Conservation (phyloP, 2,113 vertebrate genomes). For the Platycercus adscitus region DNA sequence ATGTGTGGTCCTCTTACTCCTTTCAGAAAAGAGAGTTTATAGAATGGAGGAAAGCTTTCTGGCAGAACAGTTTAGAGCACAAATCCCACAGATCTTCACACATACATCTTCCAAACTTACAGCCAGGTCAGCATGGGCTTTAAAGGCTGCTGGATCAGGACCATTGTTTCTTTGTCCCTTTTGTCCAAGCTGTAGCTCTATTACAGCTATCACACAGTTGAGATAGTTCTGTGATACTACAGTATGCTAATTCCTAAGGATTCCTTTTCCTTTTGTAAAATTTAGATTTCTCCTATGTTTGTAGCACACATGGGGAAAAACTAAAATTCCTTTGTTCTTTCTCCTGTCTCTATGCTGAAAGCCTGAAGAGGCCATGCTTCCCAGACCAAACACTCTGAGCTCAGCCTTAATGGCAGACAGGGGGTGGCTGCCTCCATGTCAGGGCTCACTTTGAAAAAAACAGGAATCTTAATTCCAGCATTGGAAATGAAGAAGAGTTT, state of each 20-base stretch:
- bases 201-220: neutral
- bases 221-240: neutral
- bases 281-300: neutral
- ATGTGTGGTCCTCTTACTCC: fast-evolving
- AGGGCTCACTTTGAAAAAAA: slow-evolving; percentile 40
- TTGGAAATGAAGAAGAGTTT: slow-evolving; percentile 55
- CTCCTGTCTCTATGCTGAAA: neutral
- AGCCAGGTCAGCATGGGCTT: neutral
- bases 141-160: neutral
- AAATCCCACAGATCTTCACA: neutral
- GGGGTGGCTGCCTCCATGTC: neutral
- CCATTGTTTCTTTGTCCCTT: neutral
- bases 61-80: neutral
- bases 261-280: neutral
- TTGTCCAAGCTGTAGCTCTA: neutral
- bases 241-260: neutral
- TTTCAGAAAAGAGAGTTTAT: neutral
- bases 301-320: neutral
- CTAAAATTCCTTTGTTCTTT: slow-evolving; percentile 45
- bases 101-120: neutral
- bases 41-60: neutral
- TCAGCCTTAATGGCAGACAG: neutral
- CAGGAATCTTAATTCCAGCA: slow-evolving; percentile 56
- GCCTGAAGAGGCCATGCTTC: neutral
- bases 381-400: neutral